Evolutionary conservation across 1,140 invertebrate genomes (phyloP), one percentile per base, ranked within the genome.

Genomic region (Capitella teleta): DNA sequence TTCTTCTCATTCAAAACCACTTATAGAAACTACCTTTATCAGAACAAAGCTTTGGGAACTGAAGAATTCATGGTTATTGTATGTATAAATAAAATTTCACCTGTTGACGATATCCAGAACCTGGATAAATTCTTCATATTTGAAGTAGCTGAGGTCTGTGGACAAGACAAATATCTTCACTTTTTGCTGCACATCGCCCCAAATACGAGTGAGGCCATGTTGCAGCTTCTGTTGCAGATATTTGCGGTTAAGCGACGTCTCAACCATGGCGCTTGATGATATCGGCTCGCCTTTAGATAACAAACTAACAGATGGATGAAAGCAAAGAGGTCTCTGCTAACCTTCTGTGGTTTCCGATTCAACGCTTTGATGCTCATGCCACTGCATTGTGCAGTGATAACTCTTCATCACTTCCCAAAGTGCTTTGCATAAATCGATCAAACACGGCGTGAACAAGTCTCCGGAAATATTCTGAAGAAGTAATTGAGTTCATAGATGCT

Each of bases 141-240:
- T 91, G 63, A 87, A 89, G 43, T 79, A 75, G 2, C 82, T 80
- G n/a, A 91, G 67, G 59, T 88, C 82, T 14, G 81, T 81, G 36
- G 80, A 82, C 16, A 83, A 77, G 16, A 92, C 68, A 57, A 87
- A 85, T 16, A 47, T 25, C 25, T 81, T 84, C 4, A 96, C 83
- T 75, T 95, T 94, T 3, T 83, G 84, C 67, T 96, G 87, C 0
- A 96, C 83, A 58, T 97, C 93, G 56, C 89, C 84, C 92, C 92
- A 97, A 43, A 97, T 81, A 54, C 87, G 77, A 1, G 79, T 74
- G 45, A 88, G 74, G 8, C 91, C 90, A 55, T 84, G 83, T 57
- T 89, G 82, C 48, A 97, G 74, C 68, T 95, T 96, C 63, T 93
- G 85, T 56, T 80, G 79, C 1, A 91, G 82, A 57, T 92, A 91